Evolutionary conservation across 2,113 vertebrate species (phyloP).

Genomic region (Microcebus murinus): DNA sequence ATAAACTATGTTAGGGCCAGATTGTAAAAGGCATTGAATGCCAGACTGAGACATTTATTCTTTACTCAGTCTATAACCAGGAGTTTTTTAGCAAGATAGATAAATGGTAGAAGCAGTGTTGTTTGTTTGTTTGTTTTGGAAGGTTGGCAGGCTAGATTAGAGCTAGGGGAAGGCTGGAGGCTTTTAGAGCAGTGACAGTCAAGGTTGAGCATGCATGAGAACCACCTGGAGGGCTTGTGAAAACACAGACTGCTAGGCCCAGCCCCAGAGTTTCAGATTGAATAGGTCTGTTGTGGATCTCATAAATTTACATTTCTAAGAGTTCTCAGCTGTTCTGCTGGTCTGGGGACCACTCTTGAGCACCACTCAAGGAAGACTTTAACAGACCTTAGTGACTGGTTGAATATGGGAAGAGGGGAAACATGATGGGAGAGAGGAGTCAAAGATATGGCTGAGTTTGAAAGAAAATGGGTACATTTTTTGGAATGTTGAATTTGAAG

Average conservation of each 20-base stretch:
- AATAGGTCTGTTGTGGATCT: not conserved
- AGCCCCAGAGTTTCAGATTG: not conserved
- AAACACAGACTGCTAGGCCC: not conserved
- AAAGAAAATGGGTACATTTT: constrained; percentile 15
- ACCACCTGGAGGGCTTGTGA: not conserved
- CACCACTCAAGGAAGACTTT: constrained; percentile 22
- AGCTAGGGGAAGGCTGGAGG: not conserved
- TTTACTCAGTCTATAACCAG: not conserved
- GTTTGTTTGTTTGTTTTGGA: not conserved
- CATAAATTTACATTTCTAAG: constrained; percentile 32
- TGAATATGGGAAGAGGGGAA: constrained; percentile 15
- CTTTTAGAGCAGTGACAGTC: not conserved
- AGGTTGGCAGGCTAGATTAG: not conserved
- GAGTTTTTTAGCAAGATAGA: not conserved
- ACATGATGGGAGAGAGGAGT: not conserved
- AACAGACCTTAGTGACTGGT: not conserved
- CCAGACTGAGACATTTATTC: constrained; percentile 7
- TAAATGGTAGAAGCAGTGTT: constrained; percentile 13
- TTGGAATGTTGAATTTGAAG: constrained; percentile 31
- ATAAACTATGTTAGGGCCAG: not conserved
- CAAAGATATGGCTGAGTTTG: constrained; percentile 5
- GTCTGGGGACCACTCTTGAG: not conserved
- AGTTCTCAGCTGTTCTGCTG: constrained; percentile 12
- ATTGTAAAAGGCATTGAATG: constrained; percentile 41
- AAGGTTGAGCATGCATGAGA: not conserved